phyloP scores from a whole-genome alignment of 2,113 vertebrate genomes.

The Anguilla rostrata region DNA sequence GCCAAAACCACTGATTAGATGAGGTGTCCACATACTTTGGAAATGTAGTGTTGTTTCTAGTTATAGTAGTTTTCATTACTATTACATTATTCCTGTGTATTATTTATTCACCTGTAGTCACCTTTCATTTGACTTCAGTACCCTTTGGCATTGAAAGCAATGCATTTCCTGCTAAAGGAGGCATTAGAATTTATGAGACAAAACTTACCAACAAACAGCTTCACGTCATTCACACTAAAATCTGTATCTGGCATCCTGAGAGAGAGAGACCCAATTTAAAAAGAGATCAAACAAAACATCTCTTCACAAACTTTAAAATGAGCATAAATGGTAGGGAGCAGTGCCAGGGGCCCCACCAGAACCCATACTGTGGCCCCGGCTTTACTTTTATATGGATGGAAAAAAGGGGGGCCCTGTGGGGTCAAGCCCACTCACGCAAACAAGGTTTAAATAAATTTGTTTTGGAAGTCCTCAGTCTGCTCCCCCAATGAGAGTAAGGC shows the following conservation, averaged over 20 bases:
- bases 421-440: too few relatives aligned
- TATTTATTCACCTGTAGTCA: too few relatives aligned
- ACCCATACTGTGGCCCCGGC: too few relatives aligned
- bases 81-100: too few relatives aligned
- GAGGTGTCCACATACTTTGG: too few relatives aligned
- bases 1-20: too few relatives aligned
- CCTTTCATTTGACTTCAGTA: too few relatives aligned
- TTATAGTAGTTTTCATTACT: too few relatives aligned
- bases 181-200: not conserved
- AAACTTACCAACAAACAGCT: slow-evolving; percentile 91
- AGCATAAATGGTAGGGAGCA: not conserved
- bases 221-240: slow-evolving; percentile 96
- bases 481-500: not conserved
- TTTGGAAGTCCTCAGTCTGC: too few relatives aligned
- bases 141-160: not conserved
- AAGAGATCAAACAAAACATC: not conserved
- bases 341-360: not conserved
- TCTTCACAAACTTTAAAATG: not conserved
- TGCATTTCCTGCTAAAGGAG: not conserved
- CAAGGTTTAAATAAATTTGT: too few relatives aligned
- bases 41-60: too few relatives aligned
- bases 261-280: slow-evolving; percentile 16
- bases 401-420: too few relatives aligned
- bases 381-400: not conserved
- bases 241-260: slow-evolving; percentile 92